phyloP scores from a whole-genome alignment of 2,888 invertebrate genomes.

The Ctena decussata region DNA sequence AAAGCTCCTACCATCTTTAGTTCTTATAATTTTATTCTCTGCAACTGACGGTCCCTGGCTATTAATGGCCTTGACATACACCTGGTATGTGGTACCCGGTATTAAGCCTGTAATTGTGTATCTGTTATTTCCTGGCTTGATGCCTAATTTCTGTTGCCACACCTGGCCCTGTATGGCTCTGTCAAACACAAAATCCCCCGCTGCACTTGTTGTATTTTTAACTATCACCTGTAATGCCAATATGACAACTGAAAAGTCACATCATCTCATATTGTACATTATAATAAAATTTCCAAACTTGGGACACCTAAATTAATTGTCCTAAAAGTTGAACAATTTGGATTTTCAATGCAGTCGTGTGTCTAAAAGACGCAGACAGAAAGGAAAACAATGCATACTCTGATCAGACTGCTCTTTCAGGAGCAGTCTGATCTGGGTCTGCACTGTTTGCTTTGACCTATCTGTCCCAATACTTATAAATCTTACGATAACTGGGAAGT shows the following conservation, averaged over 20 bases:
- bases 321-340: no score
- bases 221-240: not conserved
- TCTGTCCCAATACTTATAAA: no score
- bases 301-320: no score
- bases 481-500: no score
- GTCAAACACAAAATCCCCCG: not conserved
- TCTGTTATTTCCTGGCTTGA: not conserved
- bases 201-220: not conserved
- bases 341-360: no score
- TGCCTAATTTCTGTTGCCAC: not conserved
- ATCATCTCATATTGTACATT: no score
- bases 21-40: slow-evolving; percentile 31
- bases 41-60: slow-evolving; percentile 1
- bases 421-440: no score
- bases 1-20: slow-evolving; percentile 41
- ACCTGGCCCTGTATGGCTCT: not conserved
- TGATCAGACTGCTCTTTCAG: no score
- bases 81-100: slow-evolving; percentile 40
- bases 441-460: no score
- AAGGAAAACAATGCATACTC: no score
- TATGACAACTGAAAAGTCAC: not conserved
- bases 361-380: no score
- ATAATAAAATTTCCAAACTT: no score
- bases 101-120: not conserved
- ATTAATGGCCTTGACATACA: slow-evolving; percentile 45